Conservation (phyloP, 2,888 invertebrate genomes). For the Melinaea marsaeus region DNA sequence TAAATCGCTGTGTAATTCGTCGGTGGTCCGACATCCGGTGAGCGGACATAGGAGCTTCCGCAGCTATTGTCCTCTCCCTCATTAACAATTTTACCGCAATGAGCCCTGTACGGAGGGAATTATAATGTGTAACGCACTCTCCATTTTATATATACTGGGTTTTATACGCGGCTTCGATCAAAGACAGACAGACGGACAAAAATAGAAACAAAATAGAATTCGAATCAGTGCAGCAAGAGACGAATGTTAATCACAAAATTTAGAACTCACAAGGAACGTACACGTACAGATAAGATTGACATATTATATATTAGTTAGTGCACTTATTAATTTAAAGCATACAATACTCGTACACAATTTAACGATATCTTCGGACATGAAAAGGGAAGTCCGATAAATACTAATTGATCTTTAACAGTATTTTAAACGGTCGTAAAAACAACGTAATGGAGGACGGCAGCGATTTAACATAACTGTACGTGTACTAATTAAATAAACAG, state of each 20-base stretch:
- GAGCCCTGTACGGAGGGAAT: conserved; percentile 13
- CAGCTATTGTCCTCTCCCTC: conserved; percentile 62
- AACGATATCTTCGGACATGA: conserved; percentile 41
- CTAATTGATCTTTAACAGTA: conserved; percentile 57
- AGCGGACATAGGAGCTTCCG: conserved; percentile 67
- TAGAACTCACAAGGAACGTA: no score
- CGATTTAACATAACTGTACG: conserved; percentile 46
- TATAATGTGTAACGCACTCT: conserved; percentile 7
- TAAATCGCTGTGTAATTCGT: conserved; percentile 32
- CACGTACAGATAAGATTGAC: no score
- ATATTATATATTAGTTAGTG: no score
- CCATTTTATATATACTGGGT: not conserved
- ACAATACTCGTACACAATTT: conserved; percentile 34
- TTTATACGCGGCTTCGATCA: no score
- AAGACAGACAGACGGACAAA: no score
- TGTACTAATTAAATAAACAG: conserved; percentile 37
- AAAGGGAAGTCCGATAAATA: conserved; percentile 55
- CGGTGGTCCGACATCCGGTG: conserved; percentile 65
- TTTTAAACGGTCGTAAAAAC: conserved; percentile 52
- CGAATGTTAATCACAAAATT: no score
- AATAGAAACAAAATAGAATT: no score
- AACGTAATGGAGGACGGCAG: conserved; percentile 42
- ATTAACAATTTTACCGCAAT: conserved; percentile 31
- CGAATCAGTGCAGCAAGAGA: no score
- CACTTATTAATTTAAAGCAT: not conserved